These are phyloP conservation scores for Xyrauchen texanus DNA, from an alignment of 2,113 vertebrate genomes.

Conservation along the genomic window DNA sequence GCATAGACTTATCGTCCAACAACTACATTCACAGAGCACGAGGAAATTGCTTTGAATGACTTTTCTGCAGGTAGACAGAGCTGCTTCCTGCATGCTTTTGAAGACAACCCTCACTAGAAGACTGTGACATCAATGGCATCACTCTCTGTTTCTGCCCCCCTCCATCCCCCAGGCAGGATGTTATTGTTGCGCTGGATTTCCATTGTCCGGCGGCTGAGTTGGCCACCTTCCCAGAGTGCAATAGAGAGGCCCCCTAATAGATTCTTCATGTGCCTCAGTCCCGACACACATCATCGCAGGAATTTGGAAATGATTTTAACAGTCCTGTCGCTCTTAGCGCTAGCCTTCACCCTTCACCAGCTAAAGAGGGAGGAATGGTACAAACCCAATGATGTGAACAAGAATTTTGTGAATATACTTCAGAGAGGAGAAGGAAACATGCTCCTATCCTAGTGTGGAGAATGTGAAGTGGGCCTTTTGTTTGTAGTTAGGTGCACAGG, in stretches of 20 bases:
- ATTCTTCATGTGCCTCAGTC: slow-evolving; percentile 78
- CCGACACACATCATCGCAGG: slow-evolving; percentile 53
- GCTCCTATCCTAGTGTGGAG: slow-evolving; percentile 10
- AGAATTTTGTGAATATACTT: slow-evolving; percentile 45
- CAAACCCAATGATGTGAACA: slow-evolving; percentile 33
- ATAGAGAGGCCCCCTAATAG: slow-evolving; percentile 76
- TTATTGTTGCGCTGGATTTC: slow-evolving; percentile 80
- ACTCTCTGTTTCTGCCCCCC: slow-evolving; percentile 31
- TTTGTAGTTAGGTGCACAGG: slow-evolving; percentile 29
- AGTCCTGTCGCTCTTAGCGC: slow-evolving; percentile 35
- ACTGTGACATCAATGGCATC: slow-evolving; percentile 37
- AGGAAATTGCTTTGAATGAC: background rate
- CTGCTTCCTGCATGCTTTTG: slow-evolving; percentile 35
- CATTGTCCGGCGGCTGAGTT: slow-evolving; percentile 77
- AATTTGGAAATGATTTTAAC: slow-evolving; percentile 65
- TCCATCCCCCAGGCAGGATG: slow-evolving; percentile 77
- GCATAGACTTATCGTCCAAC: background rate
- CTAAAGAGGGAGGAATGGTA: slow-evolving; percentile 26
- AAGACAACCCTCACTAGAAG: slow-evolving; percentile 36
- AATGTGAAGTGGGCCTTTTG: background rate
- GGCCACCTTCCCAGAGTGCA: slow-evolving; percentile 73
- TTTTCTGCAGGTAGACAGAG: slow-evolving; percentile 48
- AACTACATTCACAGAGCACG: background rate
- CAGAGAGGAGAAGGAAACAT: slow-evolving; percentile 39
- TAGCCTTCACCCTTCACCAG: slow-evolving; percentile 21